Percentiles rank a stretch among this genome's conserved stretches.
phyloP scores from a whole-genome alignment of 2,113 vertebrate genomes.

The Cryptoleucopteryx plumbea region DNA sequence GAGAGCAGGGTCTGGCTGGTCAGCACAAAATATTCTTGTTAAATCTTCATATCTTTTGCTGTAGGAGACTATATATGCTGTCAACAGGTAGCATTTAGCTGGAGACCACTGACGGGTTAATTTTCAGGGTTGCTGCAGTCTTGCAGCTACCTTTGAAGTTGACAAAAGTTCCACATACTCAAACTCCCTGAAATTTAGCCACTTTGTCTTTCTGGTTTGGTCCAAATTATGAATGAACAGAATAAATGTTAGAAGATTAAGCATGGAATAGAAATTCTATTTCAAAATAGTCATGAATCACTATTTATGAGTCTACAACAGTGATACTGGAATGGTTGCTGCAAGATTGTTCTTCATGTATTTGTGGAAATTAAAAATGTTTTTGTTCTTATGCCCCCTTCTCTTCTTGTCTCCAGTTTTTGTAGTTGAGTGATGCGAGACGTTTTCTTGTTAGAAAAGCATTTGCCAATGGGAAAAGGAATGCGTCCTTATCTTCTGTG shows the following conservation, averaged over 20 bases:
- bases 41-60: background rate
- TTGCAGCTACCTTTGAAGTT: background rate
- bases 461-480: background rate
- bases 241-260: background rate
- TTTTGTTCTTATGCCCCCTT: background rate
- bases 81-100: background rate
- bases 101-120: background rate
- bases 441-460: background rate
- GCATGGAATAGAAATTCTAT: background rate
- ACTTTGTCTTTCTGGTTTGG: background rate
- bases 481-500: background rate
- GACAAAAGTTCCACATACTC: background rate
- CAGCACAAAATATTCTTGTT: background rate
- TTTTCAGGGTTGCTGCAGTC: background rate
- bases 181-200: background rate
- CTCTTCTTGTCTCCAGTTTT: background rate
- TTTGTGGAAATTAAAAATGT: background rate
- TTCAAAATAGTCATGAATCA: background rate
- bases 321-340: background rate
- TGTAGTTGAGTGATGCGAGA: background rate
- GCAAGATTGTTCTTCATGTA: background rate
- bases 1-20: background rate
- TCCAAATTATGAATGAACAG: background rate
- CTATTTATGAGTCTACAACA: background rate
- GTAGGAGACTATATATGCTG: background rate